Percentiles rank a stretch among this genome's conserved stretches.
Evolutionary conservation across 1,140 invertebrate species (phyloP).

Genomic region (Bacillus rossius): DNA sequence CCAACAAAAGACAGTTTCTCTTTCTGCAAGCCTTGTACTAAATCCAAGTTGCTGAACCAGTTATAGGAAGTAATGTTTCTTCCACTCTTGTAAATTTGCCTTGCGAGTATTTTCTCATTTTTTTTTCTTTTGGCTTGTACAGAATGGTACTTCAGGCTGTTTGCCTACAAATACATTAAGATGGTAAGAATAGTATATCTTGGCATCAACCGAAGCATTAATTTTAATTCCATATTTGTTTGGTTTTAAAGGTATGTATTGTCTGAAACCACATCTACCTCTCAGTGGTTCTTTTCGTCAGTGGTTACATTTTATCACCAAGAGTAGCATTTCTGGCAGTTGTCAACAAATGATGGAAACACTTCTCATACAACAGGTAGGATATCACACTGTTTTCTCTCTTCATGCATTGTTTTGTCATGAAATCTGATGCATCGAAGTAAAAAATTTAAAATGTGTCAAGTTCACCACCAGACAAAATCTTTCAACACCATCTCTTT

Average conservation of each 20-base stretch:
- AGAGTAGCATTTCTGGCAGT: conserved; percentile 28
- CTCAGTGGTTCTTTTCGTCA: conserved; percentile 45
- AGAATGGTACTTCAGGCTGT: conserved; percentile 34
- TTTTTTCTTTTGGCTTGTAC: conserved; percentile 27
- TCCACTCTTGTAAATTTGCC: conserved; percentile 39
- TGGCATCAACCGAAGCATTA: conserved; percentile 40
- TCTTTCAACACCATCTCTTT: conserved; percentile 29
- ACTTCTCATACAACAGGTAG: conserved; percentile 32
- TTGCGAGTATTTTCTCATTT: conserved; percentile 37
- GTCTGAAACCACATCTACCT: conserved; percentile 45
- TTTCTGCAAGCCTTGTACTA: conserved; percentile 22
- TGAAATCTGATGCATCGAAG: conserved; percentile 32
- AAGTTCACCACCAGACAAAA: conserved; percentile 33
- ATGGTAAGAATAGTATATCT: conserved; percentile 44
- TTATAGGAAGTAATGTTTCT: conserved; percentile 37
- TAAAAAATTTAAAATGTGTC: conserved; percentile 34
- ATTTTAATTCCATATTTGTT: conserved; percentile 42
- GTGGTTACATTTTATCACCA: conserved; percentile 34
- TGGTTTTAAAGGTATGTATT: conserved; percentile 43
- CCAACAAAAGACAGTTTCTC: conserved; percentile 22
- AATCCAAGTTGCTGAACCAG: conserved; percentile 29
- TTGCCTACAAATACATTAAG: conserved; percentile 44
- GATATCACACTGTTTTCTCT: conserved; percentile 32
- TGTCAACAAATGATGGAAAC: conserved; percentile 29
- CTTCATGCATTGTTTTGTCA: conserved; percentile 23